Evolutionary conservation across 2,888 invertebrate species (phyloP).

Genomic region (Mesochorus sp.): DNA sequence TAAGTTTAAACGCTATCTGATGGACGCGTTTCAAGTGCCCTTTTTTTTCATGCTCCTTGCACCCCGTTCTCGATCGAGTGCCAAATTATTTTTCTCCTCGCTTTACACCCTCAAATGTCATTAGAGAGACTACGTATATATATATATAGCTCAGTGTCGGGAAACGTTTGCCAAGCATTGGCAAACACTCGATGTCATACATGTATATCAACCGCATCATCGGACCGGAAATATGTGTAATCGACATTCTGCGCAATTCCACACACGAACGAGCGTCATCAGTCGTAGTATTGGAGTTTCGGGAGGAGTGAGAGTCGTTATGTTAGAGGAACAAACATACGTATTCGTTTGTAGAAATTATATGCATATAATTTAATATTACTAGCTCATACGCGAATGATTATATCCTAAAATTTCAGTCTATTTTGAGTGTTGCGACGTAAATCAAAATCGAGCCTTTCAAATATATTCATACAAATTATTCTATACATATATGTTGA

Average conservation of each 20-base stretch:
- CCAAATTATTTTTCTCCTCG: constrained; percentile 70
- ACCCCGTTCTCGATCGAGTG: constrained; percentile 71
- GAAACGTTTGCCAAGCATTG: constrained; percentile 34
- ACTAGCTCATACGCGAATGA: constrained; percentile 13
- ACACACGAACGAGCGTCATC: constrained; percentile 37
- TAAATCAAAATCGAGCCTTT: constrained; percentile 37
- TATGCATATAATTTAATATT: constrained; percentile 1
- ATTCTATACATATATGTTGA: neutral
- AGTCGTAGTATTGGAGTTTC: neutral
- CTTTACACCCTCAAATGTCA: constrained; percentile 45
- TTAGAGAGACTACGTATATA: constrained; percentile 25
- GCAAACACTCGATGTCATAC: constrained; percentile 50
- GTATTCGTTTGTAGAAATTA: neutral
- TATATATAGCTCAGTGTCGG: neutral
- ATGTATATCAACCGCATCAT: constrained; percentile 55
- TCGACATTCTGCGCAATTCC: constrained; percentile 49
- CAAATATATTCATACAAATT: constrained; percentile 46
- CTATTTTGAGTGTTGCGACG: neutral
- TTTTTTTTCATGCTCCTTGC: too few species aligned
- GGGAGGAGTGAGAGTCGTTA: neutral
- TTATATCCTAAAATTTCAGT: constrained; percentile 45
- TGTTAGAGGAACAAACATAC: constrained; percentile 23
- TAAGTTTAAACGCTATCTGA: too few species aligned
- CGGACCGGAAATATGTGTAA: constrained; percentile 53
- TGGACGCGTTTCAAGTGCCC: too few species aligned